Base-by-base conservation (phyloP, 1,140 invertebrate genomes). In the Leguminivora glycinivorella region DNA sequence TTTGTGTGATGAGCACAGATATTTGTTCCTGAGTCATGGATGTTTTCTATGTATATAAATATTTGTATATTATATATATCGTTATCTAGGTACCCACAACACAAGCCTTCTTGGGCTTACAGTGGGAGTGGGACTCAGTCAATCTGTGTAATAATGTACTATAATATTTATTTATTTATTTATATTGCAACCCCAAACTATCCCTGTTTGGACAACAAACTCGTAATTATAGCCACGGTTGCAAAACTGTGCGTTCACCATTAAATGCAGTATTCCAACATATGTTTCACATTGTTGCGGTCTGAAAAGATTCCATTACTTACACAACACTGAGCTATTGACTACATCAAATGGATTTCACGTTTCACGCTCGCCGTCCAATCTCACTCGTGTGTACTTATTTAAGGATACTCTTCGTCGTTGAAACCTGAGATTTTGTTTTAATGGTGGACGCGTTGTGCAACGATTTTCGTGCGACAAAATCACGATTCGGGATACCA, bases 221-320 rank as follows among this genome's bases (percentile, higher is more conserved):
- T n/a, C n/a, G n/a, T 19, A 52, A 52, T 52, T 19, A 6, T 43
- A 43, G 10, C 12, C 47, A 52, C 17, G 10, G 10, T 52, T 52
- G 47, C 47, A 52, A 52, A 52, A 10, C 47, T 22, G 47, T 22
- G n/a, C 19, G 19, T 52, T 22, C 47, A 52, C 47, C 47, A 22
- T 3, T 52, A 52, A 52, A 22, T 52, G 47, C 47, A 17, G 43
- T 17, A 17, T 52, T 52, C 17, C 43, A 25, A 58, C 56, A 63
- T 29, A n/a, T 29, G 58, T 63, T 63, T 29, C 58, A 29, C n/a
- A 17, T 63, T 63, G 58, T 63, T 63, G 56, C 24, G 56, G 24
- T n/a, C 56, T 60, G 58, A 63, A 63, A 63, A 63, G 58, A 63
- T 63, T 63, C 58, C 58, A 63, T 63, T 63, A 63, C 58, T 63